These are phyloP conservation scores for Pycnonotus jocosus DNA, from an alignment of 2,113 vertebrate genomes.

Conservation along the genomic window DNA sequence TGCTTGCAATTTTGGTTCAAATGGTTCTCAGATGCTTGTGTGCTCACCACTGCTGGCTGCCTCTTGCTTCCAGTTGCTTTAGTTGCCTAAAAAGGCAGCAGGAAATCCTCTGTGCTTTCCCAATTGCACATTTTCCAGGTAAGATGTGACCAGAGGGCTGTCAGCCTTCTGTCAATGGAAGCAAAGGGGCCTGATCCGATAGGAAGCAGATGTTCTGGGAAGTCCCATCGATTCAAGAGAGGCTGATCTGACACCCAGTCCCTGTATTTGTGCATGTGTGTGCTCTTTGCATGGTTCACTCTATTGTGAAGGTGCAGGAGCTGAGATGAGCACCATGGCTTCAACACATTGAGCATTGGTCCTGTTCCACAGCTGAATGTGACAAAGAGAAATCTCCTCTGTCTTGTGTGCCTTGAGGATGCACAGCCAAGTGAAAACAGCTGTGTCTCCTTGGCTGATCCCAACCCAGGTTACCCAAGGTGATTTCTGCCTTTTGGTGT, in stretches of 20 bases:
- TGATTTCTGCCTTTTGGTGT: background rate
- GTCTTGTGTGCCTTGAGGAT: background rate
- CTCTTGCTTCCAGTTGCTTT: background rate
- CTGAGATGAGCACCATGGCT: background rate
- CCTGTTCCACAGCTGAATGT: background rate
- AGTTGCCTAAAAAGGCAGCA: background rate
- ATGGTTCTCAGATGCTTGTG: background rate
- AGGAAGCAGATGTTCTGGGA: background rate
- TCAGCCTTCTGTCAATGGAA: background rate
- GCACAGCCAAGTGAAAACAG: background rate
- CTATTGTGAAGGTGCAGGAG: background rate
- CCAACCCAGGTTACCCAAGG: background rate
- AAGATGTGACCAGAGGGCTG: background rate
- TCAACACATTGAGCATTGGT: background rate
- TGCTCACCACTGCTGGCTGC: background rate
- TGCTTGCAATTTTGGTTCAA: background rate
- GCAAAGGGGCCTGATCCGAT: background rate
- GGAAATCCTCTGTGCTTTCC: background rate
- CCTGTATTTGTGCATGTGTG: too few relatives aligned
- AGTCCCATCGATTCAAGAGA: background rate
- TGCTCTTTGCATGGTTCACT: background rate
- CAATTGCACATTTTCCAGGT: background rate
- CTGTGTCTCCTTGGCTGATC: background rate
- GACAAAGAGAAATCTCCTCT: background rate
- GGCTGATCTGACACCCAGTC: background rate